Conservation (phyloP, 2,888 invertebrate genomes). For the Pristionchus fissidentatus region DNA sequence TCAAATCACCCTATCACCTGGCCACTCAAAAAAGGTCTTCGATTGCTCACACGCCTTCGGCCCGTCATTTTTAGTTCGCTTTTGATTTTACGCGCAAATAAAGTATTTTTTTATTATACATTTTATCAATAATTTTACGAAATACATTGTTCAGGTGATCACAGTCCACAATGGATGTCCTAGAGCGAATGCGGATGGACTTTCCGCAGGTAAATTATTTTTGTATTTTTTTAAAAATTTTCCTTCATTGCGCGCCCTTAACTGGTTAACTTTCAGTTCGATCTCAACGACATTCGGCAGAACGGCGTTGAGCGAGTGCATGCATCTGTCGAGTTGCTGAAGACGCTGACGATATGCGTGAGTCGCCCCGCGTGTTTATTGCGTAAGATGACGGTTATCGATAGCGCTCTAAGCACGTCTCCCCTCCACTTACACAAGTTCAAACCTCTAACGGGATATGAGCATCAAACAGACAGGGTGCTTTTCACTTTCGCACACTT, state of each 20-base stretch:
- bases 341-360: neutral
- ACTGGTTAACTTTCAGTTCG: slow-evolving; percentile 20
- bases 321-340: slow-evolving; percentile 38
- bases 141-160: neutral
- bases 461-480: no score
- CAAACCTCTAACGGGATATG: no score
- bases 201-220: neutral
- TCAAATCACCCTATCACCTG: slow-evolving; percentile 2
- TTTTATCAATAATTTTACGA: no score
- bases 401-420: no score
- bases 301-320: slow-evolving; percentile 24
- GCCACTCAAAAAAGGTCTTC: neutral
- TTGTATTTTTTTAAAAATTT: neutral
- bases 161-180: slow-evolving; percentile 10
- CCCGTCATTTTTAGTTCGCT: slow-evolving; percentile 1
- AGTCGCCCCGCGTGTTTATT: no score
- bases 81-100: no score
- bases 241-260: neutral
- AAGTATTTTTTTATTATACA: neutral
- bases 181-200: neutral
- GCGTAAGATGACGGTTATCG: no score
- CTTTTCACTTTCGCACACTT: no score
- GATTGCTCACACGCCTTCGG: neutral
- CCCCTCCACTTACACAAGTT: no score
- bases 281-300: slow-evolving; percentile 33